Conservation (phyloP, 2,888 invertebrate genomes). For the Dermolepida albohirtum region DNA sequence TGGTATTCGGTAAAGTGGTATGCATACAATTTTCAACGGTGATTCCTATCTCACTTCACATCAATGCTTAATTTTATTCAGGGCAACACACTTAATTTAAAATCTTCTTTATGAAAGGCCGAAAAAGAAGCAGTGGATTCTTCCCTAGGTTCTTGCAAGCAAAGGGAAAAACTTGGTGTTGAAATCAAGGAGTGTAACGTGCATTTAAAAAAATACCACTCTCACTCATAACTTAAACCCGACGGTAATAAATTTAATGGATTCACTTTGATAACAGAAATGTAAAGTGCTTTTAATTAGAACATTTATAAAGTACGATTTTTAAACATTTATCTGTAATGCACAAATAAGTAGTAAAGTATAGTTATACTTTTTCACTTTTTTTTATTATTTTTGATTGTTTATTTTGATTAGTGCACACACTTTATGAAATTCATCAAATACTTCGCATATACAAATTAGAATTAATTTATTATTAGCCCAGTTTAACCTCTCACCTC, state of each 20-base stretch:
- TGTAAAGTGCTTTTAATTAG: conserved; percentile 45
- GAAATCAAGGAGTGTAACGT: conserved; percentile 19
- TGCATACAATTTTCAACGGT: conserved; percentile 52
- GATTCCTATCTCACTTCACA: conserved; percentile 51
- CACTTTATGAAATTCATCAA: no score
- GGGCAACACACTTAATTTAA: conserved; percentile 49
- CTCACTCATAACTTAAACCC: conserved; percentile 15
- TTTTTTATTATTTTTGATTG: no score
- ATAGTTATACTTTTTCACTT: no score
- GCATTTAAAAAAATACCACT: not conserved
- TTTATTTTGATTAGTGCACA: no score
- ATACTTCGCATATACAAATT: no score
- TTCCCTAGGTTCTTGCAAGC: not conserved
- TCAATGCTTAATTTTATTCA: conserved; percentile 52
- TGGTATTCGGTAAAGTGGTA: conserved; percentile 45
- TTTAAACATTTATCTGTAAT: no score
- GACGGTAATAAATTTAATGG: conserved; percentile 46
- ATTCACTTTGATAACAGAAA: conserved; percentile 48
- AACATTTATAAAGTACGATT: conserved; percentile 4
- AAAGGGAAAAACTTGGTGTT: not conserved
- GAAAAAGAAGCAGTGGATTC: conserved; percentile 17
- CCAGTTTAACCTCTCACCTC: no score
- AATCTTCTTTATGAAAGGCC: conserved; percentile 47
- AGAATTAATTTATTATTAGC: no score
- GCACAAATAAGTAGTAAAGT: no score